These are phyloP conservation scores for Triplophysa siluroides DNA, from an alignment of 2,113 vertebrate species.

Conservation along the genomic window DNA sequence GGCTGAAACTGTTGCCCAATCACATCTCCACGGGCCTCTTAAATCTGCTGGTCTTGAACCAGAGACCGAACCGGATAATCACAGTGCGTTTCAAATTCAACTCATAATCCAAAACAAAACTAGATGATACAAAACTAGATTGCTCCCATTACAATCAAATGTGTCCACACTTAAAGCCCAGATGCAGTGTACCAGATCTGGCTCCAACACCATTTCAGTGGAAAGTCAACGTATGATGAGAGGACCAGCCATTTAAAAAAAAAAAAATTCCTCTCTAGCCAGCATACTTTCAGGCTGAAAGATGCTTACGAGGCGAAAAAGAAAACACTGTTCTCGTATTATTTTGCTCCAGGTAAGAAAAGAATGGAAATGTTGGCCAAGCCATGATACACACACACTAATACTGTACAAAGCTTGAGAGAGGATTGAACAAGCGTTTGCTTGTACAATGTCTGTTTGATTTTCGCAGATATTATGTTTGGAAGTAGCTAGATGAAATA, in stretches of 20 bases:
- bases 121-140: neutral
- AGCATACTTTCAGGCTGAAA: slow-evolving; percentile 66
- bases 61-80: too few relatives aligned
- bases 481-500: slow-evolving; percentile 25
- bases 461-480: slow-evolving; percentile 59
- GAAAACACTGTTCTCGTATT: slow-evolving; percentile 57
- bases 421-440: slow-evolving; percentile 59
- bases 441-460: slow-evolving; percentile 66
- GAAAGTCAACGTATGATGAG: neutral
- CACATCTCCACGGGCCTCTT: neutral
- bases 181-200: too few relatives aligned
- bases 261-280: slow-evolving; percentile 66
- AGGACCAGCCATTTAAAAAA: slow-evolving; percentile 59
- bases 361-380: slow-evolving; percentile 18
- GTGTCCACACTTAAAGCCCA: too few relatives aligned
- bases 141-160: too few relatives aligned
- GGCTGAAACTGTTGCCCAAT: neutral
- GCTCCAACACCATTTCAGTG: neutral
- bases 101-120: neutral
- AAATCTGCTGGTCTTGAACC: neutral
- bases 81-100: neutral
- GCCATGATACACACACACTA: neutral
- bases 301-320: slow-evolving; percentile 53
- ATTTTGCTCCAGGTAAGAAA: slow-evolving; percentile 61
- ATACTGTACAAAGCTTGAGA: slow-evolving; percentile 28